phyloP scores from a whole-genome alignment of 23 tunicate genomes.

The Halocynthia roretzi region DNA sequence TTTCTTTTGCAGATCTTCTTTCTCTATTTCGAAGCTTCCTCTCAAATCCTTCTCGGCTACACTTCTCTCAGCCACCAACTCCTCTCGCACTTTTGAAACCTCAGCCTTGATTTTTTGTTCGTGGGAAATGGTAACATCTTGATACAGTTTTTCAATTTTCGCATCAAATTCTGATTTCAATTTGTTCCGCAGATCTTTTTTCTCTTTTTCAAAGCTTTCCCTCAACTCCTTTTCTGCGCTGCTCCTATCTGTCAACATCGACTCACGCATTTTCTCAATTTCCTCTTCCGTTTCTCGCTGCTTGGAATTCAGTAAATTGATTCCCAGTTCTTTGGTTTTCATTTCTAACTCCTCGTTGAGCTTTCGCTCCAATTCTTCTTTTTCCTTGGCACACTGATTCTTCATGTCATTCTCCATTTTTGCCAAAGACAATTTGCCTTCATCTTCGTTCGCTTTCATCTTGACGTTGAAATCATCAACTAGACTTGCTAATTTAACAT shows the following conservation, averaged over 20 bases:
- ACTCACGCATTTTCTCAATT: too few relatives aligned
- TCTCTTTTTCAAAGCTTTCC: constrained; percentile 3
- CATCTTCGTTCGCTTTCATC: background rate
- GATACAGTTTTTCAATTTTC: background rate
- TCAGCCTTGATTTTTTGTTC: too few relatives aligned
- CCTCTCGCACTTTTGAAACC: too few relatives aligned
- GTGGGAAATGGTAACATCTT: background rate
- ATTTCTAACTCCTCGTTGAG: background rate
- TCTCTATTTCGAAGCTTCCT: background rate
- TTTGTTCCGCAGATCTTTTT: background rate
- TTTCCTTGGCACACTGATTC: background rate
- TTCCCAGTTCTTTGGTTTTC: background rate
- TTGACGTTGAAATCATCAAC: constrained; percentile 2
- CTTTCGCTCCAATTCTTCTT: background rate
- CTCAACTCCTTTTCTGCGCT: background rate
- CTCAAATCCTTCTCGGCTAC: background rate
- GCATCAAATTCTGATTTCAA: background rate
- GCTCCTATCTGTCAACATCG: too few relatives aligned
- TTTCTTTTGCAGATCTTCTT: background rate
- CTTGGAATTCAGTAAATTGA: background rate
- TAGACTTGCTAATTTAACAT: too few relatives aligned
- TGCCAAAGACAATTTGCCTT: too few relatives aligned
- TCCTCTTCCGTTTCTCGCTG: too few relatives aligned
- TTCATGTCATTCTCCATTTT: too few relatives aligned
- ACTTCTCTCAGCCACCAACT: too few relatives aligned